Evolutionary conservation across 2,888 invertebrate species (phyloP).

Genomic region (Tetanocera ferruginea): DNA sequence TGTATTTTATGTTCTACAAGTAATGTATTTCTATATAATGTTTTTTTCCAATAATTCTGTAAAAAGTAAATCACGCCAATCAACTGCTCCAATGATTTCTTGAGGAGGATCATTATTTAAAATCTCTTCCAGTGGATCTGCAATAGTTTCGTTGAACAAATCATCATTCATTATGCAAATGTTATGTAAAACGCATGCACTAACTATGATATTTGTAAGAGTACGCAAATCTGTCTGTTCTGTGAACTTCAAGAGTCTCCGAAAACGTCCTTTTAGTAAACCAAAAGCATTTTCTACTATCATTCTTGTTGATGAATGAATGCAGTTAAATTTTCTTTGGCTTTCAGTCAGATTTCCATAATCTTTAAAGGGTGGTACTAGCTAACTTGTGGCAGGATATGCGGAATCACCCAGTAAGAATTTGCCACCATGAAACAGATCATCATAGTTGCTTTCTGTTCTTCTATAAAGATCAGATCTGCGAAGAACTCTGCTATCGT

Average conservation of each 20-base stretch:
- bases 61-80: no score
- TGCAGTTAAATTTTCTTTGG: slow-evolving; percentile 54
- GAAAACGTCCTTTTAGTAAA: slow-evolving; percentile 55
- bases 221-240: slow-evolving; percentile 46
- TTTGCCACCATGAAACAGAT: background rate
- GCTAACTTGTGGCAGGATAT: slow-evolving; percentile 50
- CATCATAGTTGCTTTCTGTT: background rate
- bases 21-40: no score
- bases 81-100: no score
- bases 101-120: no score
- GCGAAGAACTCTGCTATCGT: slow-evolving; percentile 32
- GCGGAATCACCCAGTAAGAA: background rate
- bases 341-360: slow-evolving; percentile 51
- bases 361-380: slow-evolving; percentile 57
- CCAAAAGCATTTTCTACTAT: slow-evolving; percentile 57
- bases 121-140: no score
- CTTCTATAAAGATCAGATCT: slow-evolving; percentile 17
- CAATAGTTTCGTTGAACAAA: no score
- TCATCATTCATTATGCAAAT: slow-evolving; percentile 44
- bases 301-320: slow-evolving; percentile 52
- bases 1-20: no score
- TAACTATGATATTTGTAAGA: slow-evolving; percentile 44
- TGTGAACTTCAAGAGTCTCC: slow-evolving; percentile 51
- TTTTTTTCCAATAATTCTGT: no score
- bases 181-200: slow-evolving; percentile 51